Percentiles rank a stretch among this genome's conserved stretches.
Conservation (phyloP, 2,797 vertebrate species). For the Todus mexicanus region DNA sequence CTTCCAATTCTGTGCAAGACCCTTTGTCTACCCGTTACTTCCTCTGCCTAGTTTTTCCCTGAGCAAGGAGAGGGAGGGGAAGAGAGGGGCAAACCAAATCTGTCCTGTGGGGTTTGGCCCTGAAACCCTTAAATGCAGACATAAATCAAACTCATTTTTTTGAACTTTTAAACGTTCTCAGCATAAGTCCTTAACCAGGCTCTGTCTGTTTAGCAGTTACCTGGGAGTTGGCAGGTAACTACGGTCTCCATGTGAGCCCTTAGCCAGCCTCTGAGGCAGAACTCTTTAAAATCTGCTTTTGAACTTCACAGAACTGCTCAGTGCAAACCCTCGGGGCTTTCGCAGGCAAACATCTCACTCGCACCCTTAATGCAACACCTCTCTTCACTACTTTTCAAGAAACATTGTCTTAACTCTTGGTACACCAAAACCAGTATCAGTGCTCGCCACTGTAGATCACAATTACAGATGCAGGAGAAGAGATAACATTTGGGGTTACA, state of each 20-base stretch:
- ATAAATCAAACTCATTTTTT: not conserved
- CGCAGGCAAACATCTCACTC: not conserved
- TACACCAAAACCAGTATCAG: not conserved
- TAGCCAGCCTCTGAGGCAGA: not conserved
- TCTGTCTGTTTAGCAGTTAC: too few species aligned
- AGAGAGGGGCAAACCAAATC: too few species aligned
- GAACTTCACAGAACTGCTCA: not conserved
- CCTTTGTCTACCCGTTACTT: too few species aligned
- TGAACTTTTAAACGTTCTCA: not conserved
- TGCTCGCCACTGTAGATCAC: not conserved
- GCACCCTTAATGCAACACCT: too few species aligned
- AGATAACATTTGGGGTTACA: not conserved
- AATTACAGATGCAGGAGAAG: not conserved
- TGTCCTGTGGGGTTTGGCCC: too few species aligned
- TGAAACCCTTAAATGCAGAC: too few species aligned
- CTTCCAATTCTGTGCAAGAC: too few species aligned
- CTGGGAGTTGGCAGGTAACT: too few species aligned
- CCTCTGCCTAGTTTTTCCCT: too few species aligned
- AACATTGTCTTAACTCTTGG: not conserved
- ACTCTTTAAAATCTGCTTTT: not conserved
- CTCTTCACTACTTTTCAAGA: not conserved
- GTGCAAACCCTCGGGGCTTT: not conserved
- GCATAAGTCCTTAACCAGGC: not conserved
- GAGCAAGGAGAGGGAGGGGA: too few species aligned
- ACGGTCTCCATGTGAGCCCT: not conserved